phyloP scores from a whole-genome alignment of 2,888 invertebrate genomes.

The Idaea straminata region DNA sequence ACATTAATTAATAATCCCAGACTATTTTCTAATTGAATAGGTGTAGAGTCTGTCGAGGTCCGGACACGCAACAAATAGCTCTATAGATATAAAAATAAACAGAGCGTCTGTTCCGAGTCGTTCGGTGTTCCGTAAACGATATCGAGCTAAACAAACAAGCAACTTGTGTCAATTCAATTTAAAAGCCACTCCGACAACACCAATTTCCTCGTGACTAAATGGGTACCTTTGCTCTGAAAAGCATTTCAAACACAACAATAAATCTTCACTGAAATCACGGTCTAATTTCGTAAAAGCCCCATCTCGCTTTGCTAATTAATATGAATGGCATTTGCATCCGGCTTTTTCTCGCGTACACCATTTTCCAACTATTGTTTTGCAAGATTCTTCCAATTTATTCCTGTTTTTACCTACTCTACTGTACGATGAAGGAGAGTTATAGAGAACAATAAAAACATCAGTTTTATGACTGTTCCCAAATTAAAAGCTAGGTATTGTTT shows the following conservation, averaged over 20 bases:
- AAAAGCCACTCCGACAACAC: slow-evolving; percentile 69
- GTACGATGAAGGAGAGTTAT: slow-evolving; percentile 60
- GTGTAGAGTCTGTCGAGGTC: no score
- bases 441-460: slow-evolving; percentile 66
- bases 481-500: slow-evolving; percentile 51
- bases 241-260: slow-evolving; percentile 79
- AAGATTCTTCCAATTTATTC: slow-evolving; percentile 78
- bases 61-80: no score
- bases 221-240: slow-evolving; percentile 76
- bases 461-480: slow-evolving; percentile 56
- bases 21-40: no score
- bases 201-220: slow-evolving; percentile 74
- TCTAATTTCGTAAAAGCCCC: slow-evolving; percentile 80
- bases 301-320: slow-evolving; percentile 81
- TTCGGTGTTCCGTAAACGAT: background rate
- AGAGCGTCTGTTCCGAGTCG: background rate
- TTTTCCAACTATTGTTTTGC: slow-evolving; percentile 79
- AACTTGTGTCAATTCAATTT: slow-evolving; percentile 72
- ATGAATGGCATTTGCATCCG: slow-evolving; percentile 81
- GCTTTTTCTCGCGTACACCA: slow-evolving; percentile 78
- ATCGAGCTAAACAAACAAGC: slow-evolving; percentile 51
- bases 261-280: slow-evolving; percentile 79
- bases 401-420: slow-evolving; percentile 72
- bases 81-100: no score
- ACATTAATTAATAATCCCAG: no score